These are phyloP conservation scores for Horisme vitalbata DNA, from an alignment of 2,888 invertebrate species.

Conservation along the genomic window DNA sequence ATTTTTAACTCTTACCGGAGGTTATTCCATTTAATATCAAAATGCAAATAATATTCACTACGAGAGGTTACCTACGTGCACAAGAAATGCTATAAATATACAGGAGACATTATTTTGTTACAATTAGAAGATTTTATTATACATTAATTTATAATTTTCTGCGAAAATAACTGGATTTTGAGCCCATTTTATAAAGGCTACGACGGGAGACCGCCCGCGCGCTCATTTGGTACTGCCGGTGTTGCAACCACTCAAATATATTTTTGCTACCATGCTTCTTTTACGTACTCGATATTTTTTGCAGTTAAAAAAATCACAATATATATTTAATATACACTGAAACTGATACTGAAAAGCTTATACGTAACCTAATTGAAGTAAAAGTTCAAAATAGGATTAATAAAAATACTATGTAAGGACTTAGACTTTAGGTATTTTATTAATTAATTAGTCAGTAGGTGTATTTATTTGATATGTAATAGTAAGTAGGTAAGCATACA, in stretches of 20 bases:
- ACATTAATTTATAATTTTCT: slow-evolving; percentile 57
- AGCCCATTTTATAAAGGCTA: slow-evolving; percentile 55
- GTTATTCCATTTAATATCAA: slow-evolving; percentile 20
- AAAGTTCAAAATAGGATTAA: no score
- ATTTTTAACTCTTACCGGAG: slow-evolving; percentile 32
- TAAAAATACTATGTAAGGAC: no score
- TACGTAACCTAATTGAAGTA: no score
- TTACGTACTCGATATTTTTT: no score
- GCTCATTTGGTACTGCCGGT: slow-evolving; percentile 54
- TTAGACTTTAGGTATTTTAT: no score
- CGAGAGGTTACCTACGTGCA: slow-evolving; percentile 43
- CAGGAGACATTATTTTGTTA: slow-evolving; percentile 54
- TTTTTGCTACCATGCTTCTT: slow-evolving; percentile 40
- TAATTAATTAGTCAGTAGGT: no score
- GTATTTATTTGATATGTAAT: no score
- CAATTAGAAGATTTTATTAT: slow-evolving; percentile 40
- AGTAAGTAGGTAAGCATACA: no score
- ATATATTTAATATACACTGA: no score
- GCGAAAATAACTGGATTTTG: slow-evolving; percentile 46
- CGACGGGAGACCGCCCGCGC: slow-evolving; percentile 54
- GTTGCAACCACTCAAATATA: slow-evolving; percentile 45
- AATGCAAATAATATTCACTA: slow-evolving; percentile 27
- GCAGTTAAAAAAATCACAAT: no score
- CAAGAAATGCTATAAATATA: slow-evolving; percentile 66
- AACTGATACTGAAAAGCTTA: no score